Base-by-base conservation (phyloP, 2,888 invertebrate genomes). In the Tetrapedia diversipes region DNA sequence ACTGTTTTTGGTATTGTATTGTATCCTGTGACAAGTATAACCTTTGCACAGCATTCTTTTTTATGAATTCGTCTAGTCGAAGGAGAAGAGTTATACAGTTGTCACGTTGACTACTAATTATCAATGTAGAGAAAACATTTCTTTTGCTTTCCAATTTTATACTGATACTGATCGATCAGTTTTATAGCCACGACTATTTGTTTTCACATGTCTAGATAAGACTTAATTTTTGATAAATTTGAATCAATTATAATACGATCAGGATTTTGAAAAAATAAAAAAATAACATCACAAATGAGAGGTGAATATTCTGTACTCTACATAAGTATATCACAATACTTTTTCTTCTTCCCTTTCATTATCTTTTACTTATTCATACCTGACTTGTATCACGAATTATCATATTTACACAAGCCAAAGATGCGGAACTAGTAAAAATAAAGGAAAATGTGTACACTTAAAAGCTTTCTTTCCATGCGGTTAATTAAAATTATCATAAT, bases 321-420 rank as follows among this genome's bases (percentile, higher is more conserved):
- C 7, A 22, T 6, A 11, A 32, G 16, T 14, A 11, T 37, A 29
- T 47, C 7, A 27, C 11, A 16, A 49, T 41, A 45, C 24, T 10
- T 16, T 49, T 41, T 54, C 27, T 56, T 53, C 39, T 53, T 57
- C 56, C 45, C 53, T 34, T n/a, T 59, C 53, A 37, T 72, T 72
- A 65, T 67, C n/a, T n/a, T n/a, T 64, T 84, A 80, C 80, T 85
- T 85, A 87, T 86, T 88, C 87, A 87, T 86, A 85, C 82, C 85
- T 71, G 37, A 59, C 59, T 39, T 39, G 57, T 86, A 87, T 77
- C 83, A 86, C 89, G 89, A 90, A 89, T 91, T 89, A 90, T 86
- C 82, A 63, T 87, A 79, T 80, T 85, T 91, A 89, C 89, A 89
- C 89, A 90, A 90, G 88, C 91, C 91, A 91, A 91, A 91, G 91